Conservation (phyloP, 1,140 invertebrate genomes). For the Adelges cooleyi region DNA sequence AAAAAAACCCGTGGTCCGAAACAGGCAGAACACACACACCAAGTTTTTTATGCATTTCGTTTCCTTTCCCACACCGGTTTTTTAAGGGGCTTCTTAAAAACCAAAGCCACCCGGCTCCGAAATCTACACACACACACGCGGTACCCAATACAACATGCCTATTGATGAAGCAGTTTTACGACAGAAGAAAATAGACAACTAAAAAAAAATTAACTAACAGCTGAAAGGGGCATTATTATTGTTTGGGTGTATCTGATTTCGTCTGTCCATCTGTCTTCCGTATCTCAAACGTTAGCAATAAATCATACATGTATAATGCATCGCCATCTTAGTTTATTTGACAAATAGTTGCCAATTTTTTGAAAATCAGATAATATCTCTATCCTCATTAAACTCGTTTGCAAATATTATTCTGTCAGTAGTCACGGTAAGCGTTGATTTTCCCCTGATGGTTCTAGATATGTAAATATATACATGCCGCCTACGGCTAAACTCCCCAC, state of each 20-base stretch:
- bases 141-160: conserved; percentile 13
- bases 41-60: conserved; percentile 28
- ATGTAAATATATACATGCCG: too few relatives aligned
- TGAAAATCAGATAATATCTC: too few relatives aligned
- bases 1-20: conserved; percentile 27
- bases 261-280: conserved; percentile 26
- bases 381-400: too few relatives aligned
- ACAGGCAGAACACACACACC: conserved; percentile 9
- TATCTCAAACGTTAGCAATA: neutral
- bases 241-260: conserved; percentile 29
- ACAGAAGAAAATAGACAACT: conserved; percentile 26
- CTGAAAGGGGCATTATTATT: conserved; percentile 28
- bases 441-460: too few relatives aligned
- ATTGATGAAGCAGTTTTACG: conserved; percentile 28
- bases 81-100: conserved; percentile 28
- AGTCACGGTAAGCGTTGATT: too few relatives aligned
- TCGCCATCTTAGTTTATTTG: too few relatives aligned
- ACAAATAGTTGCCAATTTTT: too few relatives aligned
- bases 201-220: conserved; percentile 25
- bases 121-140: conserved; percentile 1
- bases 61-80: conserved; percentile 29
- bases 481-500: too few relatives aligned
- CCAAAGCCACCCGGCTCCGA: conserved; percentile 26
- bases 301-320: too few relatives aligned
- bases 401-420: too few relatives aligned